Evolutionary conservation across 2,888 invertebrate genomes (phyloP).

Genomic region (Silvanus unidentatus): DNA sequence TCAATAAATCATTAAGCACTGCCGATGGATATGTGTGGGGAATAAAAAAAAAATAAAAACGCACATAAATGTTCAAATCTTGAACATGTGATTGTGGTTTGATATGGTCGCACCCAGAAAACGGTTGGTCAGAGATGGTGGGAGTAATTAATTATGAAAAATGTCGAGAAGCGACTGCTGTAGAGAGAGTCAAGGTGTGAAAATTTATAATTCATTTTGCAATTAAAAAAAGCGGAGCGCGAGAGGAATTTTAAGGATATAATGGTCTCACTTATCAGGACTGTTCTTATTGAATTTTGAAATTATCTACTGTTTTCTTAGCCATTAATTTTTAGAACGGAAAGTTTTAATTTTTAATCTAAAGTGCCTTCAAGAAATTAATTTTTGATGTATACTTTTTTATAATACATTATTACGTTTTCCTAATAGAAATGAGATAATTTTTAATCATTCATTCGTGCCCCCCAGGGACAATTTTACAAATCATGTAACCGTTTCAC

Average conservation of each 20-base stretch:
- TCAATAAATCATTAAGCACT: too few relatives aligned
- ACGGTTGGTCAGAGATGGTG: constrained; percentile 3
- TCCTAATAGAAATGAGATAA: too few relatives aligned
- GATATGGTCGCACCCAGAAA: too few relatives aligned
- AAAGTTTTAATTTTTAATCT: constrained; percentile 46
- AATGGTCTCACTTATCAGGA: constrained; percentile 24
- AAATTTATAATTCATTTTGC: constrained; percentile 38
- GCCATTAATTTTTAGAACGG: constrained; percentile 44
- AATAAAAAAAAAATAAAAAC: too few relatives aligned
- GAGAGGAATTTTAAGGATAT: constrained; percentile 24
- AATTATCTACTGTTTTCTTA: constrained; percentile 47
- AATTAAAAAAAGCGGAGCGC: constrained; percentile 34
- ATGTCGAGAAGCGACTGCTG: constrained; percentile 26
- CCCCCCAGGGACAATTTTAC: too few relatives aligned
- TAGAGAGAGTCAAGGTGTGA: constrained; percentile 33
- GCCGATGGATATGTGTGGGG: too few relatives aligned
- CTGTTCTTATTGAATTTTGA: constrained; percentile 42
- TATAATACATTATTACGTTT: constrained; percentile 19
- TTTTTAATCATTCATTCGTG: too few relatives aligned
- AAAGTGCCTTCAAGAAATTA: constrained; percentile 38
- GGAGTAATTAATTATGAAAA: constrained; percentile 36
- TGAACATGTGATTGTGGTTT: too few relatives aligned
- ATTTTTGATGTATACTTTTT: constrained; percentile 43
- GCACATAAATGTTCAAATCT: too few relatives aligned
- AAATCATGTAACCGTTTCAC: too few relatives aligned